phyloP scores from a whole-genome alignment of 2,113 vertebrate species.

The Eulacestoma nigropectus region DNA sequence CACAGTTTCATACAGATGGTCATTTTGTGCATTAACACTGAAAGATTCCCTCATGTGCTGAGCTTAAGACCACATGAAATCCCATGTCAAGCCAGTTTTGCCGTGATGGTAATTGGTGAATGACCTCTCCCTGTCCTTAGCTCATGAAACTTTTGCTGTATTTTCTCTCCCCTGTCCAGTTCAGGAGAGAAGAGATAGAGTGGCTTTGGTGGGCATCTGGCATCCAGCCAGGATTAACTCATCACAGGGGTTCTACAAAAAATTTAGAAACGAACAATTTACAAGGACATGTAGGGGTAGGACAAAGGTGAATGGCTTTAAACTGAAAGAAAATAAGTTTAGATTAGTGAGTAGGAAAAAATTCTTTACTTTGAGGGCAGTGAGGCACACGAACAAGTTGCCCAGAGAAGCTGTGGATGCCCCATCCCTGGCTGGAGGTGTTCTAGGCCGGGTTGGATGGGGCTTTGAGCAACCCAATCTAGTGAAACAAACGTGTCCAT shows the following conservation, averaged over 20 bases:
- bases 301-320: not conserved
- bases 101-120: not conserved
- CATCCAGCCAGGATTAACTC: not conserved
- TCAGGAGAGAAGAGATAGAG: not conserved
- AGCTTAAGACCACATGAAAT: not conserved
- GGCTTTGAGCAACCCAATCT: not conserved
- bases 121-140: not conserved
- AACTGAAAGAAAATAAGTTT: not conserved
- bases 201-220: not conserved
- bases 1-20: not conserved
- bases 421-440: not conserved
- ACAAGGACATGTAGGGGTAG: not conserved
- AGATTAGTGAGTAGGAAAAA: not conserved
- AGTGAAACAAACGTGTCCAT: fast-evolving
- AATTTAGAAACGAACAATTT: not conserved
- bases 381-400: not conserved
- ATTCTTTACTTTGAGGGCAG: not conserved
- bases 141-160: not conserved
- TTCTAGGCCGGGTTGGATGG: not conserved
- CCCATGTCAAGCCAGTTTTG: not conserved
- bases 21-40: not conserved
- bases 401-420: not conserved
- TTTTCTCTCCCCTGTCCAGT: not conserved
- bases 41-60: not conserved
- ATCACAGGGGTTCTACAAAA: not conserved